Conservation (phyloP, 2,113 vertebrate genomes). For the Dasyprocta punctata region DNA sequence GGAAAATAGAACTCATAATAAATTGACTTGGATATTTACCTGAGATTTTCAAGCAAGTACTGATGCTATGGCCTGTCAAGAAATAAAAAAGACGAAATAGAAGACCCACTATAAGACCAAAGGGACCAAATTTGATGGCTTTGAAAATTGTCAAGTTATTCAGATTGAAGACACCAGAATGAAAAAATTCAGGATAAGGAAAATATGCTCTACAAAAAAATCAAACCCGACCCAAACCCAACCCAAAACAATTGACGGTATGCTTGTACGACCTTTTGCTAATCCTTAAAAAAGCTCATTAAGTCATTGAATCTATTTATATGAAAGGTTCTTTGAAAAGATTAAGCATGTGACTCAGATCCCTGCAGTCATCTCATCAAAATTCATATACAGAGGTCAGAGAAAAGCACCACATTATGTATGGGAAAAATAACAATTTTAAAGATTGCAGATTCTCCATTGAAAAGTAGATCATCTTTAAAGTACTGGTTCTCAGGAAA, state of each 20-base stretch:
- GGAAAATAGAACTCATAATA: neutral
- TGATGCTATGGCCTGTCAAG: neutral
- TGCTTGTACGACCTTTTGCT: neutral
- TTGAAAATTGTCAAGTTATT: neutral
- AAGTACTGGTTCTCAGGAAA: neutral
- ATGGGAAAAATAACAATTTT: neutral
- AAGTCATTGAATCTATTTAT: neutral
- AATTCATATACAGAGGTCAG: neutral
- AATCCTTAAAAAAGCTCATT: neutral
- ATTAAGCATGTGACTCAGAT: neutral
- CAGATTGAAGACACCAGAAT: neutral
- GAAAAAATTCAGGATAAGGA: neutral
- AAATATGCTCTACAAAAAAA: neutral
- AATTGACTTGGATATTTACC: neutral
- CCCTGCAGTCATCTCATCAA: neutral
- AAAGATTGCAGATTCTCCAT: neutral
- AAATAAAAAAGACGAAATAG: neutral
- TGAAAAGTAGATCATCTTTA: neutral
- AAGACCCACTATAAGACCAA: neutral
- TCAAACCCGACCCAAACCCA: neutral
- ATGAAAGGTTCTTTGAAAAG: neutral
- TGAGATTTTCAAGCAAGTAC: neutral
- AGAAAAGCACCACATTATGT: neutral
- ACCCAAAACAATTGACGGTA: neutral
- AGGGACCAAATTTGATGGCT: neutral